A percentile compares a stretch with the other conserved stretches of the same genome.
These are phyloP conservation scores for Ascaphus truei DNA, from an alignment of 2,113 vertebrate genomes.

Conservation along the genomic window DNA sequence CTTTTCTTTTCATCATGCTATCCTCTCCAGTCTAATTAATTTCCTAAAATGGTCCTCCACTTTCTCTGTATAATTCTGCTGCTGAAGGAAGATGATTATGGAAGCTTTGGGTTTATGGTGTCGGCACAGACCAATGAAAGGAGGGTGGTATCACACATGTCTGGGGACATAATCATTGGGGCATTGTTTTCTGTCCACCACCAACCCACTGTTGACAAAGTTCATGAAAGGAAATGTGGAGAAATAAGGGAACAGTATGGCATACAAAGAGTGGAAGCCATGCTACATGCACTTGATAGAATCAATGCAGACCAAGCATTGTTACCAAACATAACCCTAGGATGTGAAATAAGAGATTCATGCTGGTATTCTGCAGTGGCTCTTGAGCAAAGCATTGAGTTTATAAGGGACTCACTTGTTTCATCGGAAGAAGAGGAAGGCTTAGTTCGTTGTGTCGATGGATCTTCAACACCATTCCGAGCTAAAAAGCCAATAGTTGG, in stretches of 20 bases:
- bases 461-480: constrained; percentile 75
- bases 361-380: constrained; percentile 97
- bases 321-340: constrained; percentile 89
- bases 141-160: constrained; percentile 88
- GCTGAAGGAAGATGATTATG: constrained; percentile 66
- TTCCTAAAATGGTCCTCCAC: constrained; percentile 76
- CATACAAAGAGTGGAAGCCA: constrained; percentile 96
- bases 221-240: constrained; percentile 95
- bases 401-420: constrained; percentile 93
- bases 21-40: constrained; percentile 62
- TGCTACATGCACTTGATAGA: constrained; percentile 91
- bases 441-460: constrained; percentile 79
- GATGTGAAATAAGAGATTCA: constrained; percentile 96
- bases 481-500: constrained; percentile 97
- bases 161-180: constrained; percentile 95
- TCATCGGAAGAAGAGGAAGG: constrained; percentile 88
- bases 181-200: constrained; percentile 97
- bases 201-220: constrained; percentile 93
- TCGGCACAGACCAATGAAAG: constrained; percentile 82
- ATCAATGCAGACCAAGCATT: constrained; percentile 86
- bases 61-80: constrained; percentile 65
- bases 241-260: constrained; percentile 95
- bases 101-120: constrained; percentile 54
- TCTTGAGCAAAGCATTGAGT: constrained; percentile 97
- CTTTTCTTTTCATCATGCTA: constrained; percentile 53